These are phyloP conservation scores for Bursaphelenchus okinawaensis DNA, from an alignment of 2,888 invertebrate genomes.

Conservation along the genomic window DNA sequence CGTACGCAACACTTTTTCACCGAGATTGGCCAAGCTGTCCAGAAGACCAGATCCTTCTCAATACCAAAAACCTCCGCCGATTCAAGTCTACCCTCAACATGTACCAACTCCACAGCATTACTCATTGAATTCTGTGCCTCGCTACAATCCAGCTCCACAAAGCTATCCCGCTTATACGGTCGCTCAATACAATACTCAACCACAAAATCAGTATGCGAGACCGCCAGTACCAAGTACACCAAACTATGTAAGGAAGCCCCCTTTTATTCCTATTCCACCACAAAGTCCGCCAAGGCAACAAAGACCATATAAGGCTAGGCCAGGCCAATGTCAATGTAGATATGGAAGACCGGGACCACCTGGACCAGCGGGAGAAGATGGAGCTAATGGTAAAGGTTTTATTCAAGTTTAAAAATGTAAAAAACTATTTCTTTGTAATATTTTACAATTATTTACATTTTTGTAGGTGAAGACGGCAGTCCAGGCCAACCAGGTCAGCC, in stretches of 20 bases:
- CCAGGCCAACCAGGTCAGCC: not conserved
- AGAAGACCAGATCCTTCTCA: too few relatives aligned
- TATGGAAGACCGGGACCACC: not conserved
- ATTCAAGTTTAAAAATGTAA: not conserved
- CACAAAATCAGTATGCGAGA: not conserved
- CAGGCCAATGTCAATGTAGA: not conserved
- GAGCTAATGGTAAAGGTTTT: not conserved
- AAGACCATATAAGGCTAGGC: not conserved
- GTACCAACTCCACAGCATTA: not conserved
- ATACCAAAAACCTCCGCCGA: too few relatives aligned
- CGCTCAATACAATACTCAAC: not conserved
- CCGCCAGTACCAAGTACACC: too few relatives aligned
- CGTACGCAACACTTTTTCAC: too few relatives aligned
- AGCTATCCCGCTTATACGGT: not conserved
- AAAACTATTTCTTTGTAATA: not conserved
- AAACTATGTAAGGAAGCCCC: not conserved
- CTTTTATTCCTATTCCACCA: not conserved
- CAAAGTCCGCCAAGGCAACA: not conserved
- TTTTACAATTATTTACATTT: not conserved
- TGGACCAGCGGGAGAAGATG: not conserved
- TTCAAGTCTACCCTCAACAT: not conserved
- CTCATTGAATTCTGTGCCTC: too few relatives aligned
- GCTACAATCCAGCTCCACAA: not conserved
- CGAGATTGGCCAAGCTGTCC: too few relatives aligned
- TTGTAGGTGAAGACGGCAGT: not conserved